Base-by-base conservation (phyloP, 2,113 vertebrate species). In the Menura novaehollandiae region DNA sequence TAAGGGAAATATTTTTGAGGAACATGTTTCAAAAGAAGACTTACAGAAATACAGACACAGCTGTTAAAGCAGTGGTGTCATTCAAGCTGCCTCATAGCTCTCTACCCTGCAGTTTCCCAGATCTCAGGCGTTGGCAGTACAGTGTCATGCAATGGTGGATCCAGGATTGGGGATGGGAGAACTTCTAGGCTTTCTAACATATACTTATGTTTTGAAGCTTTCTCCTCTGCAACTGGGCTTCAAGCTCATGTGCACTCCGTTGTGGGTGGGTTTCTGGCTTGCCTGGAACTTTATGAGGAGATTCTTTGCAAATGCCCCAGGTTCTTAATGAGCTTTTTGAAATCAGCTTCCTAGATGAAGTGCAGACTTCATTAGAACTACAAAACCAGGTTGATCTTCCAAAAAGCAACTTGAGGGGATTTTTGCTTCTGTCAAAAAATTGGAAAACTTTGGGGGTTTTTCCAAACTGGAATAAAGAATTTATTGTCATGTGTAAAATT, bases 61-160 rank as follows among this genome's bases (percentile, higher is more conserved):
- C 24, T 85, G 33, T 43, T 39, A 64, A 64, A 80, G 53, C 22
- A 83, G 33, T 20, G 15, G 13, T 47, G 59, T 43, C 35, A 39
- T 18, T 59, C 33, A 68, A 39, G 18, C 47, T 80, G 33, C 30
- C 23, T 66, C 66, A n/a, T 3, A 85, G 62, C 23, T 72, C 53
- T 26, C 0, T 0, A 24, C 4, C 12, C 46, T 3, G 1, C 28
- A 52, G 16, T 28, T 68, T 69, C 55, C 24, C 39, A 58, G 11
- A 66, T 24, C 46, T 66, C 67, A 56, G 68, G 5, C 35, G 12
- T 23, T 52, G 47, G 30, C 11, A 28, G 12, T 35, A 39, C 30
- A 43, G 15, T 22, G 27, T 23, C 30, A 14, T 44, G 64, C 15
- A 24, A 47, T 7, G 8, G 4, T 44, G 27, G 19, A 89, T 33